phyloP scores from a whole-genome alignment of 2,113 vertebrate species.

The Echinops telfairi region DNA sequence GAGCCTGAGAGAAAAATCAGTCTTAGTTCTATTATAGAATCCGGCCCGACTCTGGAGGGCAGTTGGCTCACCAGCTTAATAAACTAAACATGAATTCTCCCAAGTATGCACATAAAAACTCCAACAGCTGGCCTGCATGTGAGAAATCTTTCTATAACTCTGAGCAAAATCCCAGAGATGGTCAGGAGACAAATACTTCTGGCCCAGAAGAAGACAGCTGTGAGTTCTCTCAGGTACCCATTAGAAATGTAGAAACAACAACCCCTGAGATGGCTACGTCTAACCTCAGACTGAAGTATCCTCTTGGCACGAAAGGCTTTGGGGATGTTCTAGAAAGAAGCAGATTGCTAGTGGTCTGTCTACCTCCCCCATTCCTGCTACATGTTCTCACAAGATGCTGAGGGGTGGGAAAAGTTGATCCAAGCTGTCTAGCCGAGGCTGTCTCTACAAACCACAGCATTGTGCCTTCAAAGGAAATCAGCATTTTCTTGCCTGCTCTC shows the following conservation, averaged over 20 bases:
- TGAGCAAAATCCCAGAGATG: constrained; percentile 74
- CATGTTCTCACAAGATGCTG: constrained; percentile 67
- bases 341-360: constrained; percentile 16
- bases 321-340: constrained; percentile 53
- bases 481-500: not conserved
- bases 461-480: constrained; percentile 68
- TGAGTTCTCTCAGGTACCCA: constrained; percentile 84
- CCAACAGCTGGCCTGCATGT: constrained; percentile 86
- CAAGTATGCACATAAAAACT: constrained; percentile 77
- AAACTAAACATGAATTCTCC: constrained; percentile 50
- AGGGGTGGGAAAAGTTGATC: constrained; percentile 49
- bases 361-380: constrained; percentile 8
- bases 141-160: constrained; percentile 75
- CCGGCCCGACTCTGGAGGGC: constrained; percentile 41
- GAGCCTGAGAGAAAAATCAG: not conserved
- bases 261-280: constrained; percentile 59
- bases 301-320: constrained; percentile 64
- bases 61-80: constrained; percentile 49
- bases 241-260: constrained; percentile 76
- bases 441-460: constrained; percentile 53
- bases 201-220: constrained; percentile 83
- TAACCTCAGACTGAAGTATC: constrained; percentile 77
- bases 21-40: not conserved
- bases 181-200: constrained; percentile 83
- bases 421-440: constrained; percentile 55